Base-by-base conservation (phyloP, 2,888 invertebrate species). In the Idaea aversata region DNA sequence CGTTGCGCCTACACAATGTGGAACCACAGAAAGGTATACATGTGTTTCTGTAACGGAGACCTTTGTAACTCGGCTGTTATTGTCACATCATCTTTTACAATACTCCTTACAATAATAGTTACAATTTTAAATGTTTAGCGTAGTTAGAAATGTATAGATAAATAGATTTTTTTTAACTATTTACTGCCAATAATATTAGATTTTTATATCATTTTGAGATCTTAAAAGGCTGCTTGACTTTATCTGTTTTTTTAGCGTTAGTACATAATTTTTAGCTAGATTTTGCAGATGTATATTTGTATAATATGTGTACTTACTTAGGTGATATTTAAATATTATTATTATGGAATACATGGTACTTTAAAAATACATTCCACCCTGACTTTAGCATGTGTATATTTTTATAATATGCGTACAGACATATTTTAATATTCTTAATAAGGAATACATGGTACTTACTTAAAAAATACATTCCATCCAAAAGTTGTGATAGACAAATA, bases 21-120 rank as follows among this genome's bases (percentile, higher is more conserved):
- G 94, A 96, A 96, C 79, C 95, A 96, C 78, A 96, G 95, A 79
- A 96, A 96, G 82, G 97, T 98, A 0, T 96, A 95, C 80, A 97
- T 98, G 96, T 98, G 98, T 82, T 97, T 98, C 82, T 98, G 98
- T 79, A 95, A 94, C 76, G 98, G 98, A 5, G 98, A 98, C 86
- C 93, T 98, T 57, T 98, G 98, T 85, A 98, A 98, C 72, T 80
- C 88, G n/a, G 82, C 85, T 0, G 69, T 70, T 61, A 79, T 67
- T 70, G 69, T 76, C 57, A 64, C 80, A n/a, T 67, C 71, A 58
- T 72, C 83, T 5, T 65, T 79, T 34, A 64, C 77, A 67, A 71
- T 86, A 63, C 61, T 85, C 65, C 60, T 77, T 63, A 70, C 81
- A 38, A 16, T 83, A 64, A 57, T 88, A 63, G 63, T 83, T 63